Evolutionary conservation across 2,113 vertebrate genomes (phyloP), one percentile per base, ranked within the genome.

Genomic region (Bubo blakistoni): DNA sequence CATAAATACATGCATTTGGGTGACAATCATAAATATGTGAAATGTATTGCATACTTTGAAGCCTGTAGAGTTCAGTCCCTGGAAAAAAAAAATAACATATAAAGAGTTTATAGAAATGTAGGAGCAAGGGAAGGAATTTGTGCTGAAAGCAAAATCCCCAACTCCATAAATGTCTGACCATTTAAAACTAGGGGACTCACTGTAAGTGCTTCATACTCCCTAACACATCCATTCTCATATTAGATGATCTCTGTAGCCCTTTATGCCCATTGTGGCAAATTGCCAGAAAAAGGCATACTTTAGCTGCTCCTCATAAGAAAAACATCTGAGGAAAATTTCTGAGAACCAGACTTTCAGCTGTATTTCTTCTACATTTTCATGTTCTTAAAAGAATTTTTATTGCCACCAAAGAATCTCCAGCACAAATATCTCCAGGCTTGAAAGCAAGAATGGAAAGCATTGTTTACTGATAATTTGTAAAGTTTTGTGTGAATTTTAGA

Each of bases 301-400:
- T 80, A 80, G 59, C 79, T 94, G 76, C 81, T 93, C 74, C 81
- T 92, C 82, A 74, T 87, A 89, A 91, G 81, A 80, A 77, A 81
- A 96, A 69, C 76, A 95, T 96, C 87, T 93, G 86, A 96, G 67
- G 70, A 77, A 90, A 80, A 95, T 47, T 87, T 94, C 89, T 80
- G 87, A 62, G 91, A 91, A 82, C 71, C 29, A 58, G 79, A 85
- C 51, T 90, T 97, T 90, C 51, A 82, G 59, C 81, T 94, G 46
- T 55, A 52, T 88, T 85, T 84, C 87, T 76, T 74, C 70, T 86
- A 44, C 15, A 71, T 95, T 94, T 92, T 67, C 61, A 34, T 32
- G n/a, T 70, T 52, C 59, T 66, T 88, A 38, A 86, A 82, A 66
- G 70, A 79, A n/a, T 72, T 92, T 82, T 86, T 83, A 81, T 88